A percentile compares a stretch with the other conserved stretches of the same genome.
Conservation (phyloP, 2,888 invertebrate species). For the Brachypalpus laphriformis region DNA sequence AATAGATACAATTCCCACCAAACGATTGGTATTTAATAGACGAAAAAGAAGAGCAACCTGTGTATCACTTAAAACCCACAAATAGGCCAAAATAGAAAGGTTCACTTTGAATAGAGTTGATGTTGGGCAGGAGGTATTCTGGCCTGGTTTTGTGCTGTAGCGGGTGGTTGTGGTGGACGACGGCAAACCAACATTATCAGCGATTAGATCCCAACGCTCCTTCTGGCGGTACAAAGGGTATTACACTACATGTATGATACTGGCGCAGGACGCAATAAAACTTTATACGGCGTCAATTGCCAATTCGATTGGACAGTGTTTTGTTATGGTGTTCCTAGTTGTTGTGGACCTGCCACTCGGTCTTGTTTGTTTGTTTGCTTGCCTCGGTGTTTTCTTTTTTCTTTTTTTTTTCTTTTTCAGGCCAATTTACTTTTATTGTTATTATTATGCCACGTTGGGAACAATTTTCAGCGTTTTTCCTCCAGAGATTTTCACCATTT, state of each 20-base stretch:
- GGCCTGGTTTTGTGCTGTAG: background rate
- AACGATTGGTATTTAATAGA: background rate
- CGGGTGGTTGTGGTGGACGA: background rate
- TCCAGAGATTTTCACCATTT: slow-evolving; percentile 65
- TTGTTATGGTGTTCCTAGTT: slow-evolving; percentile 37
- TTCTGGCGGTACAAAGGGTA: slow-evolving; percentile 18
- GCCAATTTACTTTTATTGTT: slow-evolving; percentile 74
- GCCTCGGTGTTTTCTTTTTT: background rate
- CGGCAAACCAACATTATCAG: slow-evolving; percentile 39
- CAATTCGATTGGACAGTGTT: slow-evolving; percentile 70
- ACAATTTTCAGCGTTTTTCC: slow-evolving; percentile 72
- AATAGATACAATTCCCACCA: background rate
- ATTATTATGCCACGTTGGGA: slow-evolving; percentile 74
- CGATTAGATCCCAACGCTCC: slow-evolving; percentile 39
- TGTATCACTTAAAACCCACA: slow-evolving; percentile 53
- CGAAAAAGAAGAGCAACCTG: slow-evolving; percentile 36
- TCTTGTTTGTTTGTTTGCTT: slow-evolving; percentile 26
- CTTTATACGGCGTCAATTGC: slow-evolving; percentile 70
- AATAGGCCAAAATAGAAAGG: slow-evolving; percentile 33
- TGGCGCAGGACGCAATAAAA: slow-evolving; percentile 69
- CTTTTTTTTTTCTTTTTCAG: slow-evolving; percentile 20
- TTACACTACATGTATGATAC: slow-evolving; percentile 9
- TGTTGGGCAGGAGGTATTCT: background rate
- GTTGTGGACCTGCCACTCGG: slow-evolving; percentile 16
- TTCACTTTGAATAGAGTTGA: slow-evolving; percentile 34